A percentile compares a stretch with the other conserved stretches of the same genome.
These are phyloP conservation scores for Mormyrus iriodes DNA, from an alignment of 2,113 vertebrate genomes.

Conservation along the genomic window DNA sequence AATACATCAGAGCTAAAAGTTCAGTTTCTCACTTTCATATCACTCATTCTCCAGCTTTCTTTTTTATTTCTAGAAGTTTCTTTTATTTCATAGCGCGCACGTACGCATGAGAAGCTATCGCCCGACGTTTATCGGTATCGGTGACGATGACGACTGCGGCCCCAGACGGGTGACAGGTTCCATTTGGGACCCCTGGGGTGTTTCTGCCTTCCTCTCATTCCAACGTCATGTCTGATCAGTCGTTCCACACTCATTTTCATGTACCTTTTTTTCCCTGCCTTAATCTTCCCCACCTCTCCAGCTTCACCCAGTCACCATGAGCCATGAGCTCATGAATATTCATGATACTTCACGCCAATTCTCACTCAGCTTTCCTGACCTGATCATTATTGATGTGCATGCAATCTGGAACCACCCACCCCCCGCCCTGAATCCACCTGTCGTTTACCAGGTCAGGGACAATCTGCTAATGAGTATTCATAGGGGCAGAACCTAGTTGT, in stretches of 20 bases:
- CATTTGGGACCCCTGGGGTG: not conserved
- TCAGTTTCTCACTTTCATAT: not conserved
- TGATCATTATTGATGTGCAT: not conserved
- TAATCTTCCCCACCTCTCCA: not conserved
- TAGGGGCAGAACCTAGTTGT: not conserved
- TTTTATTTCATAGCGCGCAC: not conserved
- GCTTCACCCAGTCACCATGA: not conserved
- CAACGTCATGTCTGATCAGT: not conserved
- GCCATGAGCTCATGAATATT: slow-evolving; percentile 1
- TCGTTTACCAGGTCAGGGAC: not conserved
- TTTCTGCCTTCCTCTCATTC: not conserved
- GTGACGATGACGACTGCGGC: not conserved
- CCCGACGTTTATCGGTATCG: not conserved
- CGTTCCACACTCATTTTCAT: not conserved
- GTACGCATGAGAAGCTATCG: not conserved
- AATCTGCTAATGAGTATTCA: not conserved
- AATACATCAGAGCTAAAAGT: not conserved
- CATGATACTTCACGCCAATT: not conserved
- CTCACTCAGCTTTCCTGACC: not conserved
- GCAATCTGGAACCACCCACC: not conserved
- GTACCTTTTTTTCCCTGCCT: not conserved
- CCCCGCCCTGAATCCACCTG: not conserved
- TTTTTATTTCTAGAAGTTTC: not conserved
- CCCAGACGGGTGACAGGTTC: not conserved
- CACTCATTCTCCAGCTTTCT: not conserved